Conservation (phyloP, 2,113 vertebrate species). For the Picathartes gymnocephalus region DNA sequence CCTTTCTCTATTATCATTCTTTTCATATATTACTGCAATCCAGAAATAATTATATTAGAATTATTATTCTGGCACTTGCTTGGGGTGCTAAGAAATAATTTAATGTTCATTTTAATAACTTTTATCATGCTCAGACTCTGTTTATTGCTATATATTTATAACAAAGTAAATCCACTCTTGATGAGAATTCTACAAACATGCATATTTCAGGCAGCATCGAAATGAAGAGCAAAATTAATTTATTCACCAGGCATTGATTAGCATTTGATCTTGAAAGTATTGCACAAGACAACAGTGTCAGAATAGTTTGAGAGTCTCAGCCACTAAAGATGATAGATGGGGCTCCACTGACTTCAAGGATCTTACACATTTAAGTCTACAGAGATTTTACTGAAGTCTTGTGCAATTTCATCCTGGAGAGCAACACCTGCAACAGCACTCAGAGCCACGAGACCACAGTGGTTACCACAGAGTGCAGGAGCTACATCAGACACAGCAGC, state of each 20-base stretch:
- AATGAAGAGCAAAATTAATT: not conserved
- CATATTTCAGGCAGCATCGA: not conserved
- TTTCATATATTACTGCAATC: not conserved
- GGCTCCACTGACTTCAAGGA: not conserved
- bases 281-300: not conserved
- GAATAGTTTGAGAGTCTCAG: not conserved
- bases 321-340: not conserved
- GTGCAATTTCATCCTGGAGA: not conserved
- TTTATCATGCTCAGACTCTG: not conserved
- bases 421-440: not conserved
- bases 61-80: not conserved
- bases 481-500: not conserved
- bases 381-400: not conserved
- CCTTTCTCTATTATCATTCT: not conserved
- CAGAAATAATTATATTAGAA: not conserved
- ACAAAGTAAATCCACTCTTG: not conserved
- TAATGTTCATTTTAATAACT: not conserved
- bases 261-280: not conserved
- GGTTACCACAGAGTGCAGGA: not conserved
- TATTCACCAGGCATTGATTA: not conserved
- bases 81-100: not conserved
- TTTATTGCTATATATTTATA: not conserved
- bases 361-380: not conserved
- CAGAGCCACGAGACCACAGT: not conserved
- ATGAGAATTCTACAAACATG: not conserved